Evolutionary conservation across 2,888 invertebrate species (phyloP).

Genomic region (Drosophila kuntzei): DNA sequence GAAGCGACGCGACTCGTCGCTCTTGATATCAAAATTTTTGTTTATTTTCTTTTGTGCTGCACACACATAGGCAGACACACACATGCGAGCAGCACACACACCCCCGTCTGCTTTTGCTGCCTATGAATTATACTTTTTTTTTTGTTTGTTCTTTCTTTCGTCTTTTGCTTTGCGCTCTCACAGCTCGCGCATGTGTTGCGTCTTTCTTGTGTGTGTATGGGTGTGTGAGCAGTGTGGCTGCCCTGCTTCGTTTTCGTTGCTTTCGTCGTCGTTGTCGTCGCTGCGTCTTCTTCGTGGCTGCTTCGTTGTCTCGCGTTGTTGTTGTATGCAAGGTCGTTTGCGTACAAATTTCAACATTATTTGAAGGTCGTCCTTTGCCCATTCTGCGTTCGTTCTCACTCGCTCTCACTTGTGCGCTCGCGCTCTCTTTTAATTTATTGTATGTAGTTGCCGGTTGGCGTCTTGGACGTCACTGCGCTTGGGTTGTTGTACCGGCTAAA

Average conservation of each 20-base stretch:
- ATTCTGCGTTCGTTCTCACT: slow-evolving; percentile 57
- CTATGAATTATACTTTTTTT: slow-evolving; percentile 34
- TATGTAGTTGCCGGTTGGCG: slow-evolving; percentile 48
- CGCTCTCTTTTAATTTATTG: slow-evolving; percentile 40
- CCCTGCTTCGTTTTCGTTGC: slow-evolving; percentile 52
- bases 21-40: slow-evolving; percentile 71
- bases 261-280: slow-evolving; percentile 46
- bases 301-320: slow-evolving; percentile 67
- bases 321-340: slow-evolving; percentile 86
- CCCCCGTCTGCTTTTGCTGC: slow-evolving; percentile 39
- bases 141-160: slow-evolving; percentile 57
- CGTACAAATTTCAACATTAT: slow-evolving; percentile 86
- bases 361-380: slow-evolving; percentile 86
- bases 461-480: slow-evolving; percentile 41
- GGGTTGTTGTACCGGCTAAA: slow-evolving; percentile 61
- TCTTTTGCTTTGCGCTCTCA: slow-evolving; percentile 47
- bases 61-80: slow-evolving; percentile 28
- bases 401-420: slow-evolving; percentile 39
- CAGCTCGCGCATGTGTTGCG: slow-evolving; percentile 74
- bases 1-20: slow-evolving; percentile 31
- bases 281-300: slow-evolving; percentile 61
- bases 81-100: slow-evolving; percentile 27
- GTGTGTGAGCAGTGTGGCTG: slow-evolving; percentile 52
- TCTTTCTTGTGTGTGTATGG: slow-evolving; percentile 34
- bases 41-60: slow-evolving; percentile 73